Evolutionary conservation across 2,113 vertebrate genomes (phyloP), one percentile per base, ranked within the genome.

Genomic region (Centropus bengalensis): DNA sequence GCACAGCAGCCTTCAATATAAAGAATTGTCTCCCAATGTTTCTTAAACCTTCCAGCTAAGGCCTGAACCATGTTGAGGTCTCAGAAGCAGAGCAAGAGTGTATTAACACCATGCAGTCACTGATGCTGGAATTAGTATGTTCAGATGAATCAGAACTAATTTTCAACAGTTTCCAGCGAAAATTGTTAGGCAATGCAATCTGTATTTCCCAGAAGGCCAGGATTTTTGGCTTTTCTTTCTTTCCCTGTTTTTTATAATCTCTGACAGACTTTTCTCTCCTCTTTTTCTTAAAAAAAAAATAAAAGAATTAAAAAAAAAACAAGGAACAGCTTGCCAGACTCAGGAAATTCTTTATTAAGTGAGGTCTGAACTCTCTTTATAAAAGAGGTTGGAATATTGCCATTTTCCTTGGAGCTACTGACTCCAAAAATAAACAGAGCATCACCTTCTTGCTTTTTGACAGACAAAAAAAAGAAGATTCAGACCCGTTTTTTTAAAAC

Each of bases 401-500:
- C 38, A 75, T 51, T 12, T 67, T 70, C 32, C 60, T 40, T 40
- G 21, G n/a, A 78, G 26, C 11, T 84, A 58, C 81, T 36, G 36
- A 40, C 68, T 83, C 10, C 13, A 76, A 5, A 33, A 60, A 64
- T 2, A 77, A 9, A 54, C 9, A 49, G 14, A 58, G 7, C 8
- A 81, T 18, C 14, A 75, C 47, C 23, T 52, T 64, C 44, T 36
- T 26, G 13, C 14, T 2, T 59, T 83, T 76, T 3, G 0, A 10
- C 16, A 79, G 47, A 3, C 3, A 8, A 47, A 76, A 28, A 26
- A 32, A 36, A 8, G 32, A 36, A 16, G 0, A 26, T 13, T 22
- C 22, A 0, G 8, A 55, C 9, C 22, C 24, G 1, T 4, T 8
- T 59, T 54, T 27, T 28, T 12, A 18, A 11, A 38, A 36, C 3